Evolutionary conservation across 2,113 vertebrate species (phyloP), one percentile per base, ranked within the genome.

Genomic region (Peromyscus polionotus): DNA sequence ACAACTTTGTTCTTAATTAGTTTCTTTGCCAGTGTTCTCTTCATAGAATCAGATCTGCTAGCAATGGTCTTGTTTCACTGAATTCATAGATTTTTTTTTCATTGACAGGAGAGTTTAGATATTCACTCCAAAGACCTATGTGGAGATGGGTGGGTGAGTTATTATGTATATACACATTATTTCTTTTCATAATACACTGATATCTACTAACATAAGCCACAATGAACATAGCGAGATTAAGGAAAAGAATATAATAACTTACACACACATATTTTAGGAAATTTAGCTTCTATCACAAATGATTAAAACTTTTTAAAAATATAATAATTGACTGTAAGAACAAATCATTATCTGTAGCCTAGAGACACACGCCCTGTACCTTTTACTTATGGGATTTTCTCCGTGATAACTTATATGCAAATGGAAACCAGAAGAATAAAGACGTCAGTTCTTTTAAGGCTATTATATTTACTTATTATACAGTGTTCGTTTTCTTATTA

Each of bases 1-100:
- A 24, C 61, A 75, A 79, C 63, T 96, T 95, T 68, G 7, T 89
- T 94, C 57, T 88, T 59, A 91, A 95, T 92, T 76, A 88, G 45
- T 89, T 85, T 65, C 72, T 89, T 95, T 45, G 7, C 11, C 17
- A 88, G 45, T 36, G 63, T 77, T 95, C 63, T 86, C 3, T 94
- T 95, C 51, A 9, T 87, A 48, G 48, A 90, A 91, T 51, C 86
- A 89, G 48, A 87, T 14, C 1, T 83, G 13, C n/a, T 96, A 26
- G 3, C 31, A 73, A n/a, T 36, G 36, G 10, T 28, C 12, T 70
- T 83, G 33, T 65, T 93, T 90, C 54, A 90, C 2, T 84, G 36
- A 92, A 57, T 94, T 94, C 89, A 59, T 17, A 59, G 4, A 88
- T 42, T 1, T 19, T 22, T 95, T 59, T 24, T 45, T 76, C 20